Conservation (phyloP, 2,113 vertebrate genomes). For the Speoplatyrhinus poulsoni region DNA sequence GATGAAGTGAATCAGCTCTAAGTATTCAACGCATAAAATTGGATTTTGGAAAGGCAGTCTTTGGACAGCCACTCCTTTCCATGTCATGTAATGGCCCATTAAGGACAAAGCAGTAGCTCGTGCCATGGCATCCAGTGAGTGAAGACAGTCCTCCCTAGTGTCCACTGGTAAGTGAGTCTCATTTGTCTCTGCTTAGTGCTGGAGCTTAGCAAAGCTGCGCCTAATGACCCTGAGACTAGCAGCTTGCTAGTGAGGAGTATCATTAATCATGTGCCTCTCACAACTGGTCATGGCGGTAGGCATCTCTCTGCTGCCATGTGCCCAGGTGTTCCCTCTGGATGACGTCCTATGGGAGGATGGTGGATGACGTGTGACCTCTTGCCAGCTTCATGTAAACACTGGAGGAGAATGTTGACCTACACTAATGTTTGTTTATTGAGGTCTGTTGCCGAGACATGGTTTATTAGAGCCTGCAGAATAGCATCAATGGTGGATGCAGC, state of each 20-base stretch:
- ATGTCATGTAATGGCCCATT: conserved; percentile 11
- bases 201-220: conserved; percentile 45
- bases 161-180: conserved; percentile 43
- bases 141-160: conserved; percentile 33
- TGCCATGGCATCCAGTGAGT: conserved; percentile 14
- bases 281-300: conserved; percentile 41
- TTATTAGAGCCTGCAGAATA: conserved; percentile 22
- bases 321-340: conserved; percentile 2
- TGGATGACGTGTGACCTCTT: conserved; percentile 35
- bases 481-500: background rate
- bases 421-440: conserved; percentile 35
- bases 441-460: conserved; percentile 5
- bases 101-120: conserved; percentile 25
- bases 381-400: conserved; percentile 39
- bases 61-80: background rate
- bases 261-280: conserved; percentile 56
- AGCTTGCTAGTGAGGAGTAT: conserved; percentile 23
- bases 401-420: conserved; percentile 19
- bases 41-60: background rate
- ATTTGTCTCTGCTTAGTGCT: conserved; percentile 52
- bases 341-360: conserved; percentile 14
- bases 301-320: conserved; percentile 40
- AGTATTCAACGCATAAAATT: background rate
- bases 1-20: background rate
- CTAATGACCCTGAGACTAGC: conserved; percentile 55